Percentiles rank a stretch among this genome's conserved stretches.
These are phyloP conservation scores for Acanthococcus lagerstroemiae DNA, from an alignment of 2,888 invertebrate genomes.

Conservation along the genomic window DNA sequence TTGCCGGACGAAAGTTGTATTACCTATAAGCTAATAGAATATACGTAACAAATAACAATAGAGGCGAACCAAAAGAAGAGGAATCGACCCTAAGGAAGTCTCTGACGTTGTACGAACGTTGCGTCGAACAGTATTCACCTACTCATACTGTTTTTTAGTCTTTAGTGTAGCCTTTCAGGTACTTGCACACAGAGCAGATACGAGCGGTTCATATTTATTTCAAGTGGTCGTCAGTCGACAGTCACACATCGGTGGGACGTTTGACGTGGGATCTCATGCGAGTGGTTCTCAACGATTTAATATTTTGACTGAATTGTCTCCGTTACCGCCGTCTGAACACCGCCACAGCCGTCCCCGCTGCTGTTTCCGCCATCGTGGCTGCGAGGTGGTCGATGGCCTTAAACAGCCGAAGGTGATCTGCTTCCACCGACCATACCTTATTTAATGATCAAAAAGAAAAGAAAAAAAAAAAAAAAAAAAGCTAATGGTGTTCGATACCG, in stretches of 20 bases:
- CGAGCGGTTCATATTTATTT: background rate
- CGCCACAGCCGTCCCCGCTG: background rate
- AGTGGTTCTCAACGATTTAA: background rate
- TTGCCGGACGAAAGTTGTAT: background rate
- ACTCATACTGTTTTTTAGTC: slow-evolving; percentile 1
- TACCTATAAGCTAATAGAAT: background rate
- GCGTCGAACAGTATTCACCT: slow-evolving; percentile 26
- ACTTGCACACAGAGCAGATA: slow-evolving; percentile 18
- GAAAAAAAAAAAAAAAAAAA: background rate
- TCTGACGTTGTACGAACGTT: slow-evolving; percentile 8
- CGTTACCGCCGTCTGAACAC: background rate
- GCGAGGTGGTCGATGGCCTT: background rate
- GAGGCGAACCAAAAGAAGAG: background rate
- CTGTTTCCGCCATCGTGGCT: background rate
- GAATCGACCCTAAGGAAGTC: slow-evolving; percentile 22
- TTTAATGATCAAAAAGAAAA: background rate
- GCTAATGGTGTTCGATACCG: background rate
- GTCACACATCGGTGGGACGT: background rate
- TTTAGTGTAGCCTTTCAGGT: slow-evolving; percentile 20
- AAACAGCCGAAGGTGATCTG: background rate
- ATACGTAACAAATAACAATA: background rate
- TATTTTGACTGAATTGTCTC: background rate
- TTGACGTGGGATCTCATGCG: background rate
- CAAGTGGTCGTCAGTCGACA: background rate
- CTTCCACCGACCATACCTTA: background rate